Evolutionary conservation across 2,113 vertebrate genomes (phyloP).

Genomic region (Chloropsis hardwickii): DNA sequence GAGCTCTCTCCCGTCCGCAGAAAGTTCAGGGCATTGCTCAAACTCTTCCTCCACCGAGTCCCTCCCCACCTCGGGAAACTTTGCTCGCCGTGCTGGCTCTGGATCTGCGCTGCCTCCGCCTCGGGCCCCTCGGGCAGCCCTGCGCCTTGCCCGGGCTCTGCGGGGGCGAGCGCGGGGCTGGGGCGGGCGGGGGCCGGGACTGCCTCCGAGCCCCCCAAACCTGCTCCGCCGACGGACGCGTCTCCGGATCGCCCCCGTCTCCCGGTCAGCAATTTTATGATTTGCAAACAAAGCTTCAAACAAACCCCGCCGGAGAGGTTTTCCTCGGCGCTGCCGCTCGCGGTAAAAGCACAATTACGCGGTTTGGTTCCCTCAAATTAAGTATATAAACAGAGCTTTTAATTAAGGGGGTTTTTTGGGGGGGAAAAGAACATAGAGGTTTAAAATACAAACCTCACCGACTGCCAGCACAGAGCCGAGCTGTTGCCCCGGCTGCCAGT

Average conservation of each 20-base stretch:
- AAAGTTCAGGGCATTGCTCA: not conserved
- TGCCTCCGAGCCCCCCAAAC: not conserved
- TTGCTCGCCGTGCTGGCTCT: not conserved
- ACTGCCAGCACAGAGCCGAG: not conserved
- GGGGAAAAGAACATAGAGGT: not conserved
- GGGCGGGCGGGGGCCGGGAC: not conserved
- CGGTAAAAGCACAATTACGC: not conserved
- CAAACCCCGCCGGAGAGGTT: not conserved
- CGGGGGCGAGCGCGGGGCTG: not conserved
- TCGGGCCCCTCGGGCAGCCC: not conserved
- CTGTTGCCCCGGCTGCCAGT: not conserved
- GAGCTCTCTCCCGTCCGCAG: not conserved
- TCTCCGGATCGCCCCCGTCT: not conserved
- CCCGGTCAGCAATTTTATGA: not conserved
- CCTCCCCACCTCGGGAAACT: not conserved
- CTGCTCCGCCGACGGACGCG: not conserved
- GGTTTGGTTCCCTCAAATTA: not conserved
- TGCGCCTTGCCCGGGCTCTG: not conserved
- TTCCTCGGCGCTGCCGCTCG: not conserved
- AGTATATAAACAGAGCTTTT: not conserved
- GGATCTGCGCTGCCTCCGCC: not conserved
- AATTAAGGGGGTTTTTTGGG: not conserved
- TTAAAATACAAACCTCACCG: not conserved
- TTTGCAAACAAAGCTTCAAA: slow-evolving; percentile 60
- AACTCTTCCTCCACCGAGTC: not conserved